Percentiles rank a stretch among this genome's conserved stretches.
phyloP scores from a whole-genome alignment of 2,888 invertebrate genomes.

The Onchidella celtica region DNA sequence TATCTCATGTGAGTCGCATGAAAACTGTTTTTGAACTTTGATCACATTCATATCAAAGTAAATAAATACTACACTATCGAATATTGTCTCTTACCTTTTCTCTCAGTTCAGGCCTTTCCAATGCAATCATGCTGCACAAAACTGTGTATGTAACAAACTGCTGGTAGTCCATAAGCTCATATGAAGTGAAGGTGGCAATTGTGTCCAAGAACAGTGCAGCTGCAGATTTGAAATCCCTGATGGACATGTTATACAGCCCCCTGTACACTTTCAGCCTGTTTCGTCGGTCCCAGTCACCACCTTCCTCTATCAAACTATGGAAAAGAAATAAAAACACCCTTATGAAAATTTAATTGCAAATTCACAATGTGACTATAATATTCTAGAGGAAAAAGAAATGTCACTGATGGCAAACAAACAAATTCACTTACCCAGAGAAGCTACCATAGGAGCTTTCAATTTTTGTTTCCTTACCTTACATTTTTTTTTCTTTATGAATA shows the following conservation, averaged over 20 bases:
- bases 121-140: constrained; percentile 89
- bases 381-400: constrained; percentile 5
- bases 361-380: too few species aligned
- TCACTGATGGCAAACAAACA: not conserved
- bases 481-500: too few species aligned
- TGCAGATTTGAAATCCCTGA: constrained; percentile 96
- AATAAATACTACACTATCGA: too few species aligned
- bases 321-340: constrained; percentile 2
- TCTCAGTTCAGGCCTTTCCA: constrained; percentile 89
- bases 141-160: constrained; percentile 91
- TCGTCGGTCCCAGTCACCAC: constrained; percentile 99
- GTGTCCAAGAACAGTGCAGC: constrained; percentile 97
- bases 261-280: constrained; percentile 94
- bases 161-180: constrained; percentile 98
- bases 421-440: too few species aligned
- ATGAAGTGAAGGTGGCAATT: constrained; percentile 99
- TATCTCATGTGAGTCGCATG: too few species aligned
- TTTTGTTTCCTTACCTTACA: too few species aligned
- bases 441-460: too few species aligned
- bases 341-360: too few species aligned
- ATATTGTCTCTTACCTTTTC: constrained; percentile 86
- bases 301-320: constrained; percentile 90
- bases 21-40: too few species aligned
- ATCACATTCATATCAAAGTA: too few species aligned
- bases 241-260: constrained; percentile 97